phyloP scores from a whole-genome alignment of 2,113 vertebrate species.

The Nycticebus coucang region DNA sequence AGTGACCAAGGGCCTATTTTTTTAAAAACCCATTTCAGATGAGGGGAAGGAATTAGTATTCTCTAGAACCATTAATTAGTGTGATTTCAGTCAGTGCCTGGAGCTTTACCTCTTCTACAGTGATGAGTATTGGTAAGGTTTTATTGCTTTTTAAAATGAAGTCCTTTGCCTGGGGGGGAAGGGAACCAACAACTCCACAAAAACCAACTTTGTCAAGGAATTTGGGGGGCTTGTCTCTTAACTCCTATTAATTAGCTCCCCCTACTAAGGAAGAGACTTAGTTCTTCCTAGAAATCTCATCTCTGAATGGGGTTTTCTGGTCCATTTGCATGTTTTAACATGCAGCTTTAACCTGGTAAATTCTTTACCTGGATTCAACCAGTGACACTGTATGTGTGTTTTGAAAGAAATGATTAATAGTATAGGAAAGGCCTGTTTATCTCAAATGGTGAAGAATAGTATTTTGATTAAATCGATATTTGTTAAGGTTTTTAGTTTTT shows the following conservation, averaged over 20 bases:
- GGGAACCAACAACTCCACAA: constrained; percentile 46
- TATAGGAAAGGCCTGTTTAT: neutral
- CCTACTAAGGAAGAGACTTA: neutral
- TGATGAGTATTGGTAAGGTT: constrained; percentile 76
- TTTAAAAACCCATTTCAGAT: constrained; percentile 29
- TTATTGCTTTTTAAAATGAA: constrained; percentile 81
- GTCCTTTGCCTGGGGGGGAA: constrained; percentile 58
- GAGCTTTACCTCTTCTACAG: constrained; percentile 67
- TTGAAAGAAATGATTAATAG: neutral
- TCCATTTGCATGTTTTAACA: neutral
- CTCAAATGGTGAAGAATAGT: neutral
- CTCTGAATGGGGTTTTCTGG: neutral
- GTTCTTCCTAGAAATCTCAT: neutral
- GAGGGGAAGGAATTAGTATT: constrained; percentile 28
- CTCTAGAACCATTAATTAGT: constrained; percentile 70
- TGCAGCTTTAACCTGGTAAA: neutral
- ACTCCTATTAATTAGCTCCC: constrained; percentile 58
- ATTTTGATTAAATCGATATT: constrained; percentile 40
- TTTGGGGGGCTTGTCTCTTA: constrained; percentile 49
- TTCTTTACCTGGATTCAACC: neutral
- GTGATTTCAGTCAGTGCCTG: constrained; percentile 76
- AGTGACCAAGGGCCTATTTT: constrained; percentile 67
- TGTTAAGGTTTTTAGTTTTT: neutral
- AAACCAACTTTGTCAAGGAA: constrained; percentile 64
- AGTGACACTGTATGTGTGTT: neutral